phyloP scores from a whole-genome alignment of 23 tunicate genomes.

The Halocynthia roretzi region DNA sequence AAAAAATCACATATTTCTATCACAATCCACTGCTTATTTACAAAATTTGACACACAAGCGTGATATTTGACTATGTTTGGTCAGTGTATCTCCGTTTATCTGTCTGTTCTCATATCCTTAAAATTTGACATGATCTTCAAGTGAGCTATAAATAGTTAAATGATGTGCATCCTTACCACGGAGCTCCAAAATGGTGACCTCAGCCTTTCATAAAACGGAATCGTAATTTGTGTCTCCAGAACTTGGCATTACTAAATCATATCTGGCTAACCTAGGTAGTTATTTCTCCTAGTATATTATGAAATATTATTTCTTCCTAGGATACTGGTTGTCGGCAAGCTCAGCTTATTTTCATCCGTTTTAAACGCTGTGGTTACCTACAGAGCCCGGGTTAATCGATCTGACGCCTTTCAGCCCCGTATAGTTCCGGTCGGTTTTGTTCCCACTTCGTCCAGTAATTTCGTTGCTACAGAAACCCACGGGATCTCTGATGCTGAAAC shows the following conservation, averaged over 20 bases:
- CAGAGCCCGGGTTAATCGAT: background rate
- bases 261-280: background rate
- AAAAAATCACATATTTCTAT: too few relatives aligned
- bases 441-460: slow-evolving; percentile 2
- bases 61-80: too few relatives aligned
- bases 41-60: too few relatives aligned
- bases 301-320: background rate
- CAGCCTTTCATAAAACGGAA: background rate
- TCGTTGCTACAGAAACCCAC: slow-evolving; percentile 10
- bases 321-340: slow-evolving; percentile 12
- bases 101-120: too few relatives aligned
- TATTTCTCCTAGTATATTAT: too few relatives aligned
- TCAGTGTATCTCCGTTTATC: too few relatives aligned
- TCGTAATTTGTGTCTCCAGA: background rate
- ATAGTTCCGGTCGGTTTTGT: slow-evolving; percentile 8
- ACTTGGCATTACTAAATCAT: too few relatives aligned
- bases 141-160: too few relatives aligned
- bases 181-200: too few relatives aligned
- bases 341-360: slow-evolving; percentile 8
- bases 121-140: too few relatives aligned
- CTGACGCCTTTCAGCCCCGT: slow-evolving; percentile 2
- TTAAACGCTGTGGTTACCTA: slow-evolving; percentile 1
- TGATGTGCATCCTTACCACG: too few relatives aligned
- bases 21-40: too few relatives aligned
- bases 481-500: slow-evolving; percentile 16